Conservation (phyloP, 2,888 invertebrate species). For the Tanypteryx hageni region DNA sequence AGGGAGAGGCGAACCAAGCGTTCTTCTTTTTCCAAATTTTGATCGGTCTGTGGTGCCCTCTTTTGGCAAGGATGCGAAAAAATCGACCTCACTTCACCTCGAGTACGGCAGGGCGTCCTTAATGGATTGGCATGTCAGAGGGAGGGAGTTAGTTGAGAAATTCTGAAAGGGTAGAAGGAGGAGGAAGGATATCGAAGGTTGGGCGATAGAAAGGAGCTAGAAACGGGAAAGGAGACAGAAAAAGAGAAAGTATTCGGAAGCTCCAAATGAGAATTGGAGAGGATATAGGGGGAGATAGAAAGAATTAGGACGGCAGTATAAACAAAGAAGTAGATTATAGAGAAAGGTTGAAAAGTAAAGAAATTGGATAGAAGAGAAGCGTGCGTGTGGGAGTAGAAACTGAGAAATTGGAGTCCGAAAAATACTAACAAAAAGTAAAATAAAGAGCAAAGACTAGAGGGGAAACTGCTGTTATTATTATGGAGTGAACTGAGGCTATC, state of each 20-base stretch:
- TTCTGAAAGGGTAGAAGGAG: not conserved
- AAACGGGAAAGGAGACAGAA: not conserved
- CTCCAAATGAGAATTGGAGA: too few relatives aligned
- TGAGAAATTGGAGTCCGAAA: too few relatives aligned
- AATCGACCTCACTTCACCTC: not conserved
- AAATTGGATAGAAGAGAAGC: too few relatives aligned
- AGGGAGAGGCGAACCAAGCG: not conserved
- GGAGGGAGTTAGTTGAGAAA: not conserved
- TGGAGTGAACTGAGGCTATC: too few relatives aligned
- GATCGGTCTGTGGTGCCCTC: not conserved
- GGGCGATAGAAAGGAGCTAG: not conserved
- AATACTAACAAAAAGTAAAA: too few relatives aligned
- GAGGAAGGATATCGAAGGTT: not conserved
- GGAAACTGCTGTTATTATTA: too few relatives aligned
- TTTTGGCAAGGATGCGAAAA: not conserved
- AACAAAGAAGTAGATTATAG: too few relatives aligned
- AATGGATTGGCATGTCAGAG: not conserved
- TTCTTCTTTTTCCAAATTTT: not conserved
- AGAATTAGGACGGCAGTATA: too few relatives aligned
- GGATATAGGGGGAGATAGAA: too few relatives aligned
- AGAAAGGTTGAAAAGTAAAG: too few relatives aligned
- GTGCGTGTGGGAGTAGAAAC: too few relatives aligned
- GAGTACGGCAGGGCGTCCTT: not conserved
- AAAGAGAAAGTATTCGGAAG: not conserved
- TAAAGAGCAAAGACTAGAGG: too few relatives aligned